These are phyloP conservation scores for Talpa occidentalis DNA, from an alignment of 2,113 vertebrate species.

Conservation along the genomic window DNA sequence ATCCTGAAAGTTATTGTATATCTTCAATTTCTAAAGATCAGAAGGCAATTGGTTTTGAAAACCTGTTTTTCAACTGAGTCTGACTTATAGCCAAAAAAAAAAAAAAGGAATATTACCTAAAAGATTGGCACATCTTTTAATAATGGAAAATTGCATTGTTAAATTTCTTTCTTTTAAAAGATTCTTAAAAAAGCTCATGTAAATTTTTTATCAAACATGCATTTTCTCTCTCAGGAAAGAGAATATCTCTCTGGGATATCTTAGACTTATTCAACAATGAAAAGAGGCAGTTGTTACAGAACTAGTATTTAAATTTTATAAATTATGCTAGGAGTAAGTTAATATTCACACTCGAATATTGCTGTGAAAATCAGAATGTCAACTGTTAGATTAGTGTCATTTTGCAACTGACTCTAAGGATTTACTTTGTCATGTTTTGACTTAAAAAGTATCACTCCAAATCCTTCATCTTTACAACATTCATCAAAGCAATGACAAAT, in stretches of 20 bases:
- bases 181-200: constrained; percentile 35
- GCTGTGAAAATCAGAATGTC: constrained; percentile 42
- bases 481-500: constrained; percentile 59
- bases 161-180: constrained; percentile 3
- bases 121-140: constrained; percentile 24
- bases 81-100: not conserved
- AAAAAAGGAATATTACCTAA: not conserved
- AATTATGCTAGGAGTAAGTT: constrained; percentile 38
- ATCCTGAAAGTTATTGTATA: not conserved
- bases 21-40: constrained; percentile 46
- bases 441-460: constrained; percentile 50
- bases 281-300: not conserved
- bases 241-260: not conserved
- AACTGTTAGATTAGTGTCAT: constrained; percentile 43
- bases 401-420: constrained; percentile 42
- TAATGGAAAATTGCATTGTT: constrained; percentile 1
- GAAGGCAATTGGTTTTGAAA: not conserved
- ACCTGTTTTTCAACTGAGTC: not conserved
- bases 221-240: constrained; percentile 25
- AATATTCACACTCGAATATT: constrained; percentile 37
- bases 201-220: constrained; percentile 35
- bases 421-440: constrained; percentile 68
- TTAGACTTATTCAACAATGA: constrained; percentile 50
- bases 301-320: constrained; percentile 55
- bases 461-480: constrained; percentile 41